Base-by-base conservation (phyloP, 1,140 invertebrate genomes). In the Conus ventricosus region DNA sequence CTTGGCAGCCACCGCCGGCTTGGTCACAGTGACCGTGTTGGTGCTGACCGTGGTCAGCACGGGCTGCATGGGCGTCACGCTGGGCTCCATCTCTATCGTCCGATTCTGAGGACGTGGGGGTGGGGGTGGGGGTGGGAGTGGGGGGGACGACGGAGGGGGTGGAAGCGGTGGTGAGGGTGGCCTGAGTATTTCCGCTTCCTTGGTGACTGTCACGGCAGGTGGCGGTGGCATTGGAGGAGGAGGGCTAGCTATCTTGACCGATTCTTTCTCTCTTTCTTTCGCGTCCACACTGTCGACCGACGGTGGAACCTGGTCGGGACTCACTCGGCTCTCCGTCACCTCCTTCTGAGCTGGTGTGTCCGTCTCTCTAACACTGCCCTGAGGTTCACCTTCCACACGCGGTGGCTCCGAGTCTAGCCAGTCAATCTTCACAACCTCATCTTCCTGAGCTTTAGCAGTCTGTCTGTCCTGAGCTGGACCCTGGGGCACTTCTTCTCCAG, bases 1-100 rank as follows among this genome's bases (percentile, higher is more conserved):
- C n/a, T 87, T 87, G 51, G 85, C 25, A 13, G 75, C 39, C 17
- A 87, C 85, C 25, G 53, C 17, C 5, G 78, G 87, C 27, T 88
- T 83, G 27, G 81, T n/a, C 4, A 83, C 87, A 6, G 86, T 87
- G 11, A 81, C 86, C 10, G 80, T 83, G 87, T 83, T 83, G 78
- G 87, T 88, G 57, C 78, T 63, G 55, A 82, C n/a, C 5, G 81
- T 83, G 60, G 87, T 81, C 63, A 88, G 20, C 27, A 55, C 51
- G 23, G 87, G 87, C 20, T 39, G 82, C 13, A 75, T 5, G 4
- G 82, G 51, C 0, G 81, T 53, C 75, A 76, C 15, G 23, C 53
- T 25, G 11, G 81, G 82, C 23, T 75, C 87, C 53, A 71, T 75
- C 60, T 84, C 81, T 8, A 20, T 23, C 3, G 67, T 84, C 10